Evolutionary conservation across 2,888 invertebrate genomes (phyloP).

Genomic region (Ectemnius continuus): DNA sequence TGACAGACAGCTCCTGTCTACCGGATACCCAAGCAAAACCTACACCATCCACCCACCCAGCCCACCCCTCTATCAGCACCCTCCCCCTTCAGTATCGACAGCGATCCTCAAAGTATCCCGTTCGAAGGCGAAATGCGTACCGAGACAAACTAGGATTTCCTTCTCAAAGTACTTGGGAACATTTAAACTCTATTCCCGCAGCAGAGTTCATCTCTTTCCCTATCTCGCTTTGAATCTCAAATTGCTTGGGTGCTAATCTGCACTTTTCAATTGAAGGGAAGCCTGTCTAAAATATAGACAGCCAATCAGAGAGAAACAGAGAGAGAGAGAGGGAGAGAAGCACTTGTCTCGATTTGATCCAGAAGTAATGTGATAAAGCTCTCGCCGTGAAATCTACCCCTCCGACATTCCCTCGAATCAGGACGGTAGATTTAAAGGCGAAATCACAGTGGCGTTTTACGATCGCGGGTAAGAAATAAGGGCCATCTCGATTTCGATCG

Average conservation of each 20-base stretch:
- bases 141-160: too few relatives aligned
- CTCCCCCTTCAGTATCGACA: conserved; percentile 19
- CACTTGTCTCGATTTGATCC: conserved; percentile 4
- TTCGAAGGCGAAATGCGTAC: too few relatives aligned
- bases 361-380: conserved; percentile 2
- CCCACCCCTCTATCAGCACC: conserved; percentile 36
- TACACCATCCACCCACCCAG: conserved; percentile 39
- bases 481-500: conserved; percentile 46
- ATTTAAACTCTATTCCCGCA: too few relatives aligned
- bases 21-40: conserved; percentile 69
- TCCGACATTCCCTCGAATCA: conserved; percentile 35
- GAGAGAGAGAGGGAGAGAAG: not conserved
- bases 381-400: conserved; percentile 11
- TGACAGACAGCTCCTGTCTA: conserved; percentile 72
- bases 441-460: conserved; percentile 24
- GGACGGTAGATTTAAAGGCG: conserved; percentile 34
- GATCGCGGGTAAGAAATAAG: conserved; percentile 44
- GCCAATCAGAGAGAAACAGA: not conserved
- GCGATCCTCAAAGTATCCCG: not conserved
- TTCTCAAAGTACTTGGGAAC: too few relatives aligned
- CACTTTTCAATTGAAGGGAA: too few relatives aligned
- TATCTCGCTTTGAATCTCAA: too few relatives aligned
- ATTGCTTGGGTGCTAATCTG: too few relatives aligned
- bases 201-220: too few relatives aligned
- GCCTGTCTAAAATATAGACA: conserved; percentile 22